Evolutionary conservation across 1,140 invertebrate genomes (phyloP), one percentile per base, ranked within the genome.

Genomic region (Melipona quadrifasciata): DNA sequence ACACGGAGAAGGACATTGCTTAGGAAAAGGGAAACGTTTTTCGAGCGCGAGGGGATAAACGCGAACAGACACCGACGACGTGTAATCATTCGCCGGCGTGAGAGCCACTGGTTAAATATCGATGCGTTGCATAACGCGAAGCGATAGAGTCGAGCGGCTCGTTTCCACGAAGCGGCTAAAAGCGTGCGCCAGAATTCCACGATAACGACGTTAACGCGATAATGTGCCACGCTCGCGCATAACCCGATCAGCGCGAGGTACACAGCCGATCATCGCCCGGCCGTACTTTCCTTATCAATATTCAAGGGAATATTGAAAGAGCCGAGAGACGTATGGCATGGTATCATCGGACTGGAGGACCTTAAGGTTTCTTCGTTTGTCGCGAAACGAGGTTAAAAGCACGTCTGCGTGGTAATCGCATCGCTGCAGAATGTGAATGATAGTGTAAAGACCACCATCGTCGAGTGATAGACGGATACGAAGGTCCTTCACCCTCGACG

Each of bases 131-230:
- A 88, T 88, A 87, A 88, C 78, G 68, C 58, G 64, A 61, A 47
- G 72, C 55, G 82, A 80, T 71, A 80, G 82, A 67, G 72, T 80
- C 82, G 55, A 70, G 65, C 68, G 17, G 12, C 17, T 31, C 24
- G 67, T 70, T 71, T 47, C 24, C 70, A 73, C 57, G 51, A 51
- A 16, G 53, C n/a, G 58, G 17, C 55, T 75, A 39, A 61, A 65
- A 76, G 70, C 85, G 53, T 34, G 74, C 61, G 39, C 71, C 57
- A 27, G 87, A 71, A 82, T 83, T 82, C 78, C 81, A 85, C 82
- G 72, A 58, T 57, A 88, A 88, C 86, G 75, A 73, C 27, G 74
- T 58, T 84, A 85, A 88, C 85, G 58, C 86, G 86, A 83, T 82
- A 88, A 88, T 75, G 83, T 73, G 79, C 31, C 11, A 47, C 58